Conservation (phyloP, 2,113 vertebrate species). For the Cygnus buccinator region DNA sequence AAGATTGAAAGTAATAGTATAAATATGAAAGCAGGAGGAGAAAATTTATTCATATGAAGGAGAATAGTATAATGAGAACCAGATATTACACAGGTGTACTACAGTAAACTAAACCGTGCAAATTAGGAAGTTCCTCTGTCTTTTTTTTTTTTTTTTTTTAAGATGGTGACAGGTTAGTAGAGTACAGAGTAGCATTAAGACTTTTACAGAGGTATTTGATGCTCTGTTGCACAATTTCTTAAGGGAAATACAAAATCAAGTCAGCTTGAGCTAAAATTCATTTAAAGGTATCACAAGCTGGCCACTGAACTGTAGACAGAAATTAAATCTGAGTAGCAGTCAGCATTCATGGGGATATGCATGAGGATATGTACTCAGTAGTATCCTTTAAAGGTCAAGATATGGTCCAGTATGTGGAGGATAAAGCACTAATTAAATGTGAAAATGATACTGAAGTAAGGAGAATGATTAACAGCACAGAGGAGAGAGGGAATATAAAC, state of each 20-base stretch:
- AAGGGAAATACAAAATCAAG: neutral
- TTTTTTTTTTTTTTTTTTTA: neutral
- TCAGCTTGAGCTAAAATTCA: neutral
- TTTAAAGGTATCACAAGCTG: slow-evolving; percentile 2
- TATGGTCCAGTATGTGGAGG: neutral
- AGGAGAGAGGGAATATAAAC: neutral
- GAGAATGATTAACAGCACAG: neutral
- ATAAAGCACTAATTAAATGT: slow-evolving; percentile 11
- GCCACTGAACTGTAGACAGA: neutral
- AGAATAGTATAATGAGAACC: neutral
- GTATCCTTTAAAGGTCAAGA: slow-evolving; percentile 7
- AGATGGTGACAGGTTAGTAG: neutral
- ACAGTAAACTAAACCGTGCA: neutral
- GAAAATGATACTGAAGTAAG: neutral
- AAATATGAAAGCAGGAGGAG: neutral
- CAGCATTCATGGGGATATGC: neutral
- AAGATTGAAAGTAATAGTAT: slow-evolving; percentile 11
- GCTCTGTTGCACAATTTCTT: neutral
- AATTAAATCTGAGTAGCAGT: slow-evolving; percentile 20
- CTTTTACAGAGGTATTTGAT: neutral
- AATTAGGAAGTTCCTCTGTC: neutral
- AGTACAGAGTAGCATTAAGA: neutral
- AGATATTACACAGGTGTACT: neutral
- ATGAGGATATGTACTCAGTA: neutral
- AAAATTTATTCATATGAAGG: neutral